These are phyloP conservation scores for Platyrinchus mystaceus DNA, from an alignment of 2,797 vertebrate genomes.

Conservation along the genomic window DNA sequence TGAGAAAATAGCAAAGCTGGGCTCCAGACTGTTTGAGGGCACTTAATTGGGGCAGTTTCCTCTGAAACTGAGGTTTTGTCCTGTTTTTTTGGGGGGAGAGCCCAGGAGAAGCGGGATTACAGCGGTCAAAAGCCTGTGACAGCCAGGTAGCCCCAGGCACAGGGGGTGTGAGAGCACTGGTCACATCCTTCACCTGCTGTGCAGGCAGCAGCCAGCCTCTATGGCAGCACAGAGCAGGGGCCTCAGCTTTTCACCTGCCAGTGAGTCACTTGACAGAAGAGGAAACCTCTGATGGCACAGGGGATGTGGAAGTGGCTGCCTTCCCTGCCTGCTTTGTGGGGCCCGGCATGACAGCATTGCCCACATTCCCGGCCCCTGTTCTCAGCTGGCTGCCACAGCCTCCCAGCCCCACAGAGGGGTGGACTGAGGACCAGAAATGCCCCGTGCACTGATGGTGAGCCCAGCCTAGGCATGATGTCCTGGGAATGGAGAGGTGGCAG, in stretches of 20 bases:
- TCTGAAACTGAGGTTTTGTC: background rate
- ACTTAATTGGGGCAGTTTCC: background rate
- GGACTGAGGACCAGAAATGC: fast-evolving
- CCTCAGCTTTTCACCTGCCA: background rate
- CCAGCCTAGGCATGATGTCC: fast-evolving
- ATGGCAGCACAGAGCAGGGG: background rate
- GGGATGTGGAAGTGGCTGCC: background rate
- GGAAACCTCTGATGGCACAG: background rate
- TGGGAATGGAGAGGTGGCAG: fast-evolving
- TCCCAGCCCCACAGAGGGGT: background rate
- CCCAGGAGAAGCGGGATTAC: fast-evolving
- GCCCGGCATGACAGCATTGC: fast-evolving
- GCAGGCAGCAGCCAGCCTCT: background rate
- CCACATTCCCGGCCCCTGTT: background rate
- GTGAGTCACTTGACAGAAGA: constrained; percentile 16
- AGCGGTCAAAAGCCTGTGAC: background rate
- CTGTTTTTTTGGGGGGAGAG: background rate
- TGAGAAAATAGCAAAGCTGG: fast-evolving
- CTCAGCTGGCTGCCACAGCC: background rate
- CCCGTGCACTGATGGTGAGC: fast-evolving
- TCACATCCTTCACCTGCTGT: background rate
- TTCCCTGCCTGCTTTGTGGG: background rate
- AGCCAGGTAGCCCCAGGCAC: fast-evolving
- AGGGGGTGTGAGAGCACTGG: background rate
- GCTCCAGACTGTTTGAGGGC: background rate